These are phyloP conservation scores for Pachyramphus minor DNA, from an alignment of 2,113 vertebrate genomes.

Conservation along the genomic window DNA sequence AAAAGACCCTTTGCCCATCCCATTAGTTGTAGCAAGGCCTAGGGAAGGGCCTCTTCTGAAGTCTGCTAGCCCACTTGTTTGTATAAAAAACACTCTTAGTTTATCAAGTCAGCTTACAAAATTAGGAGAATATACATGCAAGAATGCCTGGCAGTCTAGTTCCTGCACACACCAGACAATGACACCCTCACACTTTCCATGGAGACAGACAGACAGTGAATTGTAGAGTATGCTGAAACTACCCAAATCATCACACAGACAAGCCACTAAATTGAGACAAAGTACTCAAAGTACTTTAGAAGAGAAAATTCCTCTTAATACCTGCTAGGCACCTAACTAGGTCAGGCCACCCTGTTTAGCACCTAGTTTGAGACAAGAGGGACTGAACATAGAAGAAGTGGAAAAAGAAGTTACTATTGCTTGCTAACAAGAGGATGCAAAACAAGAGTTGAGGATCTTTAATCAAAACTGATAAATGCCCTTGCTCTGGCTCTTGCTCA, in stretches of 20 bases:
- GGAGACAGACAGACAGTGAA: not conserved
- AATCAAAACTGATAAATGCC: not conserved
- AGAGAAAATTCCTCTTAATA: not conserved
- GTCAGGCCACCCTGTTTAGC: not conserved
- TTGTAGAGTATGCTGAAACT: not conserved
- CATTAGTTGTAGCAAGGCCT: not conserved
- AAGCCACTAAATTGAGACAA: not conserved
- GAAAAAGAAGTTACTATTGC: not conserved
- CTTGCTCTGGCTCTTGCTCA: not conserved
- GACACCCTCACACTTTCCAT: not conserved
- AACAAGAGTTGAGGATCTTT: not conserved
- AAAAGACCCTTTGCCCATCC: not conserved
- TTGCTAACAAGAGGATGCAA: not conserved
- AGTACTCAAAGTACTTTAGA: not conserved
- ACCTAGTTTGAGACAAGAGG: not conserved
- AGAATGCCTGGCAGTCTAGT: not conserved
- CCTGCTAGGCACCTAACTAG: not conserved
- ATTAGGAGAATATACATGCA: not conserved
- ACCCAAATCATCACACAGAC: not conserved
- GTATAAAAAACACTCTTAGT: not conserved
- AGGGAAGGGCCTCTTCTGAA: not conserved
- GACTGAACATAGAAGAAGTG: not conserved
- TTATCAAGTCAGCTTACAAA: not conserved
- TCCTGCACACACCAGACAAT: not conserved
- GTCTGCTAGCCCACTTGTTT: not conserved